Conservation (phyloP, 2,113 vertebrate species). For the Anser brachyrhynchus region DNA sequence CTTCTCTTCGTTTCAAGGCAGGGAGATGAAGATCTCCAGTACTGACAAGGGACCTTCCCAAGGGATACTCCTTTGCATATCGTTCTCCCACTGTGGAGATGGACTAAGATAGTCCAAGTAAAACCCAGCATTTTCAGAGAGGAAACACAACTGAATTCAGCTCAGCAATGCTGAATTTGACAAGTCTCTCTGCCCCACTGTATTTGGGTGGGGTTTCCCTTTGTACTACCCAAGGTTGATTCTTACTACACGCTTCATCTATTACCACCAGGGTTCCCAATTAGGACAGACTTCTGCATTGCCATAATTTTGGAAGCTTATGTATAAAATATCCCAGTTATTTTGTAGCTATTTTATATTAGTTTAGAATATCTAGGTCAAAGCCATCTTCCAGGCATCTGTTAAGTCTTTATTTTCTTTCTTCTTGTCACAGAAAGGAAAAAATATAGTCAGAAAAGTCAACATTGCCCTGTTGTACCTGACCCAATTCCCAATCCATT, state of each 20-base stretch:
- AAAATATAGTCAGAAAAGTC: not conserved
- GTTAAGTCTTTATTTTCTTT: not conserved
- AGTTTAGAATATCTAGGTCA: not conserved
- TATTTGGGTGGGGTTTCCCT: not conserved
- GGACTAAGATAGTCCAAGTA: not conserved
- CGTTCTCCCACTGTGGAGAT: not conserved
- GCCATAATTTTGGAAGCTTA: not conserved
- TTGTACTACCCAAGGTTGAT: not conserved
- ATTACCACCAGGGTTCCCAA: not conserved
- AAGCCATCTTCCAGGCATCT: not conserved
- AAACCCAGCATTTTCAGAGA: not conserved
- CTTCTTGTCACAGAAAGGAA: not conserved
- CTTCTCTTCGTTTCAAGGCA: not conserved
- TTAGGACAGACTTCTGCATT: not conserved
- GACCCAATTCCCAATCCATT: not conserved
- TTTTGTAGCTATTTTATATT: not conserved
- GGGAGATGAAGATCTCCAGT: not conserved
- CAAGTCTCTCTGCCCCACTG: not conserved
- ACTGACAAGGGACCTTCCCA: not conserved
- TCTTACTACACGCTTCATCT: not conserved
- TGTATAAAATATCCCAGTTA: not conserved
- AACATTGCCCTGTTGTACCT: not conserved
- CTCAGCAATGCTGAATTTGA: not conserved
- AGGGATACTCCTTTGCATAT: not conserved
- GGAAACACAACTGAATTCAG: fast-evolving